phyloP scores from a whole-genome alignment of 2,113 vertebrate species.

The Brachirus orientalis region DNA sequence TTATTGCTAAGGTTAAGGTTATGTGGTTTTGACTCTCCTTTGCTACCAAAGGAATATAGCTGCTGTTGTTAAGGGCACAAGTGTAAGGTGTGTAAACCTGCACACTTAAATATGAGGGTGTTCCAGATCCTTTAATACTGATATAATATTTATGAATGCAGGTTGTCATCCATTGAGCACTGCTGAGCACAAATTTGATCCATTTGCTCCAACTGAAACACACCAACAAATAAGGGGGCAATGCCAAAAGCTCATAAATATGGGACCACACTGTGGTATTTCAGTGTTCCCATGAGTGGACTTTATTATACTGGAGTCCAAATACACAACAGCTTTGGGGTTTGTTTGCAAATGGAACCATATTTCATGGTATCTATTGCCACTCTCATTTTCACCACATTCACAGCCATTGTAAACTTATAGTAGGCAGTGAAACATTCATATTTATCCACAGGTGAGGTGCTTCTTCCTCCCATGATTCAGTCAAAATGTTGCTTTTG shows the following conservation, averaged over 20 bases:
- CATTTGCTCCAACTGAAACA: slow-evolving; percentile 17
- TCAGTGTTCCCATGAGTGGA: slow-evolving; percentile 25
- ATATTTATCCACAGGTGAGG: slow-evolving; percentile 71
- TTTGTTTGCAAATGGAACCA: slow-evolving; percentile 36
- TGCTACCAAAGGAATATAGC: neutral
- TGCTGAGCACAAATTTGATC: slow-evolving; percentile 16
- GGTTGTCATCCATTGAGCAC: neutral
- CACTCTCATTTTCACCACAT: slow-evolving; percentile 40
- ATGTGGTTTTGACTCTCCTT: neutral
- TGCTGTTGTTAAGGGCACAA: neutral
- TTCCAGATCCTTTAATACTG: neutral
- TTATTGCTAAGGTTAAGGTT: neutral
- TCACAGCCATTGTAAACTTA: too few relatives aligned
- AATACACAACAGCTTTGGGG: slow-evolving; percentile 29
- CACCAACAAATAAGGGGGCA: slow-evolving; percentile 2
- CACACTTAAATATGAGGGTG: too few relatives aligned
- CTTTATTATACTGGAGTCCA: slow-evolving; percentile 30
- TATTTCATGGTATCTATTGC: slow-evolving; percentile 28
- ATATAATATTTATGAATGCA: neutral
- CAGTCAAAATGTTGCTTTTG: slow-evolving; percentile 75
- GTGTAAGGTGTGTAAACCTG: neutral
- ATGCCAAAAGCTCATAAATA: slow-evolving; percentile 1
- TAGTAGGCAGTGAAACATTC: too few relatives aligned
- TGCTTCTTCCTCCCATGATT: slow-evolving; percentile 47
- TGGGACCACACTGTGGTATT: slow-evolving; percentile 1